Evolutionary conservation across 2,797 vertebrate species (phyloP), one percentile per base, ranked within the genome.

Genomic region (Coccyzus lansbergi): DNA sequence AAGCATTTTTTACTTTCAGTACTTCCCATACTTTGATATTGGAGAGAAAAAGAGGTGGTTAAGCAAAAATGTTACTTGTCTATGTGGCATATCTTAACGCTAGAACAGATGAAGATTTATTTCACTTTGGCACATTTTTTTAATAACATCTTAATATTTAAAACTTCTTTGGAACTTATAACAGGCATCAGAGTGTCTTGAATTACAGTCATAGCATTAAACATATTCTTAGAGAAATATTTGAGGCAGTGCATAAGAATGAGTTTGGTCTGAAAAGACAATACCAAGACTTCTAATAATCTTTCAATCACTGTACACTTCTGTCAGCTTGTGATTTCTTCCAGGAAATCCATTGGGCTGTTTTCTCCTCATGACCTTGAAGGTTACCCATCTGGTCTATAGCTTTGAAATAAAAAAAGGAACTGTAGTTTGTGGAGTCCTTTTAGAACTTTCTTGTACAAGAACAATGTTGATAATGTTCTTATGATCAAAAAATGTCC

Each of bases 361-460:
- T 91, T 86, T 95, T 79, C 33, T 90, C 29, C 51, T 59, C 8
- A 3, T 90, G 86, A 96, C 81, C 70, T 94, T 97, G 79, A 94
- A 95, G 90, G 49, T 46, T 92, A 79, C 36, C 56, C 59, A 55
- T 49, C 85, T 71, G 51, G 84, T 95, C 59, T 74, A 38, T 49
- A 88, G 55, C 71, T 81, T 46, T 82, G 53, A 77, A 97, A 52
- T 84, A 76, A 83, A 95, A 94, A 88, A 40, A 38, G n/a, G 62
- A 78, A 92, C 71, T 95, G 80, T 88, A 82, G 52, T 64, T 94
- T 92, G 74, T 81, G 25, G 94, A 92, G 19, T 84, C 72, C 76
- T 89, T 80, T 91, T 58, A 93, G 92, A 95, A 84, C 9, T 83
- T 91, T 86, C 26, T 83, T 76, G 38, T 85, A 53, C 42, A 68